Percentiles rank a stretch among this genome's conserved stretches.
Evolutionary conservation across 1,140 invertebrate genomes (phyloP).

Genomic region (Parasteatoda tepidariorum): DNA sequence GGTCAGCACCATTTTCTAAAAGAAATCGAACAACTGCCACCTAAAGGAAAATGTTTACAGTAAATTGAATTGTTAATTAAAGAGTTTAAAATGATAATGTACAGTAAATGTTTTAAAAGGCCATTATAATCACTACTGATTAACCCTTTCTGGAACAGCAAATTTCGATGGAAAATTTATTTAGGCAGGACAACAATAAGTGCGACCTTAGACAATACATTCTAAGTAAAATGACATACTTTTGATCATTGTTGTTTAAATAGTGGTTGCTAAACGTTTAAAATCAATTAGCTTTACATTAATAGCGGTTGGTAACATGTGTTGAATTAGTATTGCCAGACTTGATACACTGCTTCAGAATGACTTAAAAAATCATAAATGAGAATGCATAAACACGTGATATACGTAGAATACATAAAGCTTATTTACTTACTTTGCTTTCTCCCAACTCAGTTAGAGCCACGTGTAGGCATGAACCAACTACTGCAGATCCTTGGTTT

Average conservation of each 20-base stretch:
- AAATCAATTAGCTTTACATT: too few relatives aligned
- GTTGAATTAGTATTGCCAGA: too few relatives aligned
- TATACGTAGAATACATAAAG: background rate
- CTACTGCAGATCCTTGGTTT: constrained; percentile 83
- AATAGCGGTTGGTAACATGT: too few relatives aligned
- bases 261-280: too few relatives aligned
- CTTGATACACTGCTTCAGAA: too few relatives aligned
- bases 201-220: too few relatives aligned
- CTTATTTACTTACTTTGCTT: constrained; percentile 28
- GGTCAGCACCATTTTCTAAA: constrained; percentile 80
- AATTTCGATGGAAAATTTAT: too few relatives aligned
- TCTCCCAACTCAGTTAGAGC: constrained; percentile 80
- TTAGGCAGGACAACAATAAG: background rate
- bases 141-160: too few relatives aligned
- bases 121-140: background rate
- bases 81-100: background rate
- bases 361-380: too few relatives aligned
- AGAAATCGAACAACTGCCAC: constrained; percentile 74
- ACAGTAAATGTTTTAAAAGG: background rate
- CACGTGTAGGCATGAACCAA: constrained; percentile 86
- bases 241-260: too few relatives aligned
- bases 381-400: too few relatives aligned
- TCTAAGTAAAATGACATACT: too few relatives aligned
- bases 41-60: constrained; percentile 4
- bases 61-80: background rate